Percentiles rank a stretch among this genome's conserved stretches.
These are phyloP conservation scores for Sebastes umbrosus DNA, from an alignment of 2,797 vertebrate species.

Conservation along the genomic window DNA sequence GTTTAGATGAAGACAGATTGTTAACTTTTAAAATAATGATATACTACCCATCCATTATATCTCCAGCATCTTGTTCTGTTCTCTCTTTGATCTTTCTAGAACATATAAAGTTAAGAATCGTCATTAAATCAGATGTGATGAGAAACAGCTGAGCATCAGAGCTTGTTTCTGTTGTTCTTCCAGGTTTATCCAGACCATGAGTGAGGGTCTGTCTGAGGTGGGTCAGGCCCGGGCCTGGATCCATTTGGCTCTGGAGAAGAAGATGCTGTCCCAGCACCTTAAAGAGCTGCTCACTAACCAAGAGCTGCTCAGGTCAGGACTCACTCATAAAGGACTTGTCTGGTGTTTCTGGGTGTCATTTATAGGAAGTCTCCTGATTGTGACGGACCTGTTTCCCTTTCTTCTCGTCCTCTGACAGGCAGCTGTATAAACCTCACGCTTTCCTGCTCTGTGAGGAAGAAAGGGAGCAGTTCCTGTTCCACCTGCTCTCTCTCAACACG, in stretches of 20 bases:
- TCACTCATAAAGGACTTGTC: background rate
- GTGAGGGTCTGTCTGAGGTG: constrained; percentile 94
- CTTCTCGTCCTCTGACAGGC: constrained; percentile 77
- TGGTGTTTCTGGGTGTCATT: background rate
- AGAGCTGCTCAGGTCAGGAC: constrained; percentile 88
- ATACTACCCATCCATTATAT: background rate
- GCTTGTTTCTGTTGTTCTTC: background rate
- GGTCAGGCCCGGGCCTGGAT: constrained; percentile 96
- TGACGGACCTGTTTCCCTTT: background rate
- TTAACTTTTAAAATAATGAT: background rate
- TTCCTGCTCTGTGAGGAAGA: constrained; percentile 97
- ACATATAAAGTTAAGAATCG: background rate
- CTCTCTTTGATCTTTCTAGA: background rate
- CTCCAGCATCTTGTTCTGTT: background rate
- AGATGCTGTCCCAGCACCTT: constrained; percentile 94
- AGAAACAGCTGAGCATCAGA: background rate
- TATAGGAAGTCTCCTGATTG: background rate
- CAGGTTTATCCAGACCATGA: constrained; percentile 95
- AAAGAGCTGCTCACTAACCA: constrained; percentile 94
- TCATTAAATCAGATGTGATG: background rate
- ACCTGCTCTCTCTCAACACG: constrained; percentile 96
- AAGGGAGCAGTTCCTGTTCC: constrained; percentile 96
- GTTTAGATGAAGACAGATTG: background rate
- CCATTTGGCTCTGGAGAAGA: constrained; percentile 95
- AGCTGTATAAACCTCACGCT: constrained; percentile 96